phyloP scores from a whole-genome alignment of 2,888 invertebrate genomes.

The Volucella inflata region DNA sequence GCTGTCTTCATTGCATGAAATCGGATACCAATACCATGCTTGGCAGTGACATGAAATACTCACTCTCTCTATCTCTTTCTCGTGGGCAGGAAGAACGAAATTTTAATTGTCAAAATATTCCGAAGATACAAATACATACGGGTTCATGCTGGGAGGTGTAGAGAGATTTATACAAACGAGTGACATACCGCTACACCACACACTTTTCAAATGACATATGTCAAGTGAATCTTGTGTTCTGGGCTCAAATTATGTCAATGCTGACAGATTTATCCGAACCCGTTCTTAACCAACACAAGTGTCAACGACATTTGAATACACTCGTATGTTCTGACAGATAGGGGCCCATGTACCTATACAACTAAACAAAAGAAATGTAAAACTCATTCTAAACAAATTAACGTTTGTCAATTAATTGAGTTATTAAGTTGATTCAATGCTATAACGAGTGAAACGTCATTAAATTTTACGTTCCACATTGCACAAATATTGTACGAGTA shows the following conservation, averaged over 20 bases:
- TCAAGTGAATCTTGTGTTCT: constrained; percentile 33
- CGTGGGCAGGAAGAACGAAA: constrained; percentile 26
- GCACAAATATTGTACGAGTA: constrained; percentile 10
- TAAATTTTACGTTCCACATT: constrained; percentile 53
- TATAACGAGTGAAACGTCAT: constrained; percentile 27
- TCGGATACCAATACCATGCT: constrained; percentile 44
- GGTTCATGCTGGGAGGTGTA: constrained; percentile 7
- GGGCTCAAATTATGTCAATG: constrained; percentile 45
- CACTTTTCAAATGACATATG: constrained; percentile 32
- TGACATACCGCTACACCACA: constrained; percentile 14
- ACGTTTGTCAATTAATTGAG: constrained; percentile 43
- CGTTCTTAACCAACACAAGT: constrained; percentile 28
- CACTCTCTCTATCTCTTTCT: constrained; percentile 9
- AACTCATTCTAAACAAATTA: constrained; percentile 43
- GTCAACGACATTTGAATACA: constrained; percentile 54
- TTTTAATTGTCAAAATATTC: constrained; percentile 64
- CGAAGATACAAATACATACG: constrained; percentile 6
- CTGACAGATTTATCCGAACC: constrained; percentile 50
- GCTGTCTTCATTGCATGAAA: constrained; percentile 26
- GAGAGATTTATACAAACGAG: constrained; percentile 42
- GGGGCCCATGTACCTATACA: no score
- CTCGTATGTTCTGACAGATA: constrained; percentile 42
- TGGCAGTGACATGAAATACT: constrained; percentile 13
- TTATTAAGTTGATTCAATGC: constrained; percentile 20
- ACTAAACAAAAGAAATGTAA: constrained; percentile 15